phyloP scores from a whole-genome alignment of 2,888 invertebrate species.

The Fragum fragum region DNA sequence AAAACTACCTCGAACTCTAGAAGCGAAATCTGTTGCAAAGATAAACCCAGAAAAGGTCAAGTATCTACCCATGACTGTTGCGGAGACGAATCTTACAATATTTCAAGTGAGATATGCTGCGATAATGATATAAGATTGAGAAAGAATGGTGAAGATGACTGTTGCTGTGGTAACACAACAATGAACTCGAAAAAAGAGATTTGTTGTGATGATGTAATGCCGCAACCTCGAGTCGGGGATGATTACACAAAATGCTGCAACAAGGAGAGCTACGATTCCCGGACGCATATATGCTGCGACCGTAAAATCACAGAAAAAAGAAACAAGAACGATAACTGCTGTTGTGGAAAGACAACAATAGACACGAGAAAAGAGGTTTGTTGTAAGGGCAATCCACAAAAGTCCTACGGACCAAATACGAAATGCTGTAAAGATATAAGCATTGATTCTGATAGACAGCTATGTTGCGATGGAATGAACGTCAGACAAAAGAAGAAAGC shows the following conservation, averaged over 20 bases:
- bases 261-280: slow-evolving; percentile 41
- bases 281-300: slow-evolving; percentile 49
- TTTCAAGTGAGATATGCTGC: slow-evolving; percentile 39
- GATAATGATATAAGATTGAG: slow-evolving; percentile 34
- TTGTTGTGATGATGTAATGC: slow-evolving; percentile 53
- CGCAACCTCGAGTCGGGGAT: slow-evolving; percentile 46
- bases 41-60: slow-evolving; percentile 40
- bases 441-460: slow-evolving; percentile 38
- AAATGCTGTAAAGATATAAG: slow-evolving; percentile 50
- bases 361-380: slow-evolving; percentile 54
- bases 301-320: slow-evolving; percentile 32
- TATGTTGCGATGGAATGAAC: slow-evolving; percentile 52
- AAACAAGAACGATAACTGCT: slow-evolving; percentile 32
- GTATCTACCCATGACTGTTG: slow-evolving; percentile 52
- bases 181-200: slow-evolving; percentile 52
- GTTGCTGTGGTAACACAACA: slow-evolving; percentile 57
- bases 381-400: slow-evolving; percentile 48
- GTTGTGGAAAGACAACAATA: slow-evolving; percentile 42
- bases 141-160: slow-evolving; percentile 47
- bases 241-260: slow-evolving; percentile 56
- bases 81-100: slow-evolving; percentile 44
- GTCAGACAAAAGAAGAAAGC: slow-evolving; percentile 30
- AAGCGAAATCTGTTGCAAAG: slow-evolving; percentile 56
- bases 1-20: slow-evolving; percentile 47
- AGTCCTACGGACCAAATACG: slow-evolving; percentile 21